A percentile compares a stretch with the other conserved stretches of the same genome.
Conservation (phyloP, 2,888 invertebrate species). For the Yponomeuta plumbellus region DNA sequence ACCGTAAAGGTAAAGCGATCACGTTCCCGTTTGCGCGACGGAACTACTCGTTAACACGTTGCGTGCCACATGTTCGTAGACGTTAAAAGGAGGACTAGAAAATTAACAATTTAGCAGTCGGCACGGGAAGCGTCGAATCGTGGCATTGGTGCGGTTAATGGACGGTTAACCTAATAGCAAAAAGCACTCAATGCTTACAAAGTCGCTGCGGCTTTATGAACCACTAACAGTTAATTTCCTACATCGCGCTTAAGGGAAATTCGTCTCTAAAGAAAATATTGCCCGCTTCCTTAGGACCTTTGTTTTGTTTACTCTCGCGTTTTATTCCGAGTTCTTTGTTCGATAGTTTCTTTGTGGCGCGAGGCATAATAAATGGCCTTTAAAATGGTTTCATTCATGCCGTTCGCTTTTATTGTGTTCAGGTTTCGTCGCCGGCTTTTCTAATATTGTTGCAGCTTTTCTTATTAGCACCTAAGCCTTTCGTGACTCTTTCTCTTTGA, state of each 20-base stretch:
- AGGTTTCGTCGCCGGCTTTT: neutral
- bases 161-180: constrained; percentile 71
- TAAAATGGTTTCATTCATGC: constrained; percentile 19
- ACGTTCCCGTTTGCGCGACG: neutral
- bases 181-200: constrained; percentile 75
- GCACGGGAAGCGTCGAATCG: constrained; percentile 55
- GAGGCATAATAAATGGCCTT: constrained; percentile 17
- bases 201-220: constrained; percentile 66
- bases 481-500: neutral
- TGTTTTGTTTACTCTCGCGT: constrained; percentile 38
- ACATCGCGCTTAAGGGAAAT: constrained; percentile 60
- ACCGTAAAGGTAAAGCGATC: neutral
- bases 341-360: constrained; percentile 31
- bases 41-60: neutral
- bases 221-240: constrained; percentile 71
- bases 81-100: neutral
- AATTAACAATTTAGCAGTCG: constrained; percentile 42
- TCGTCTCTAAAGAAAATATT: constrained; percentile 62
- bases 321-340: constrained; percentile 44
- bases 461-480: neutral
- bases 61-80: neutral
- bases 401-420: constrained; percentile 9
- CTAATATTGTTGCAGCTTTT: neutral
- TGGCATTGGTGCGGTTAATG: constrained; percentile 53
- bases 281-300: constrained; percentile 37